Evolutionary conservation across 1,140 invertebrate genomes (phyloP).

Genomic region (Phortica variegata): DNA sequence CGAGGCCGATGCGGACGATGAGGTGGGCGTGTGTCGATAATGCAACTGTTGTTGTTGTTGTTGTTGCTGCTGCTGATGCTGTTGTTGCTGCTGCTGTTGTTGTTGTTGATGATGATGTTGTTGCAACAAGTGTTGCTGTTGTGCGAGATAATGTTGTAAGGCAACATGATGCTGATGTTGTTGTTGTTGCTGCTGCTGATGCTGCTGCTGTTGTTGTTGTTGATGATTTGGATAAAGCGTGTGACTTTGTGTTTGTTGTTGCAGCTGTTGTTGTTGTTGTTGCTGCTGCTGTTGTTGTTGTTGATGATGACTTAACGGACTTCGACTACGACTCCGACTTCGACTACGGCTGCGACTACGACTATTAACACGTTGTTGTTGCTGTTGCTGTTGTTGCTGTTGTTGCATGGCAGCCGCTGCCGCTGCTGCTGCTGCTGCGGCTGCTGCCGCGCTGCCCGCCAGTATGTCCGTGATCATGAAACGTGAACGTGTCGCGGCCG

Average conservation of each 20-base stretch:
- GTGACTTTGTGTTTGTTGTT: neutral
- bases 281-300: constrained; percentile 23
- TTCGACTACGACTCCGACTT: constrained; percentile 1
- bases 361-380: no score
- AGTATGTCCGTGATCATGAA: constrained; percentile 81
- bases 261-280: constrained; percentile 4
- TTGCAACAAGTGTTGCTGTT: constrained; percentile 42
- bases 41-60: constrained; percentile 3
- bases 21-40: no score
- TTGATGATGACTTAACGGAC: constrained; percentile 4
- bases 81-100: constrained; percentile 8
- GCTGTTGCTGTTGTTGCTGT: constrained; percentile 13
- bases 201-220: constrained; percentile 26
- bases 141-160: constrained; percentile 41
- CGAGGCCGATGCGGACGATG: no score
- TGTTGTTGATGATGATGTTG: constrained; percentile 5
- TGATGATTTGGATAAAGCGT: neutral
- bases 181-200: constrained; percentile 27
- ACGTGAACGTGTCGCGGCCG: constrained; percentile 66
- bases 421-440: constrained; percentile 35
- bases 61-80: constrained; percentile 18
- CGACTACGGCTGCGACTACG: constrained; percentile 12
- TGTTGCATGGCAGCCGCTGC: constrained; percentile 28
- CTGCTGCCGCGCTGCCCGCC: constrained; percentile 60
- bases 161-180: constrained; percentile 41